phyloP scores from a whole-genome alignment of 2,113 vertebrate genomes.

The Fulmarus glacialis region DNA sequence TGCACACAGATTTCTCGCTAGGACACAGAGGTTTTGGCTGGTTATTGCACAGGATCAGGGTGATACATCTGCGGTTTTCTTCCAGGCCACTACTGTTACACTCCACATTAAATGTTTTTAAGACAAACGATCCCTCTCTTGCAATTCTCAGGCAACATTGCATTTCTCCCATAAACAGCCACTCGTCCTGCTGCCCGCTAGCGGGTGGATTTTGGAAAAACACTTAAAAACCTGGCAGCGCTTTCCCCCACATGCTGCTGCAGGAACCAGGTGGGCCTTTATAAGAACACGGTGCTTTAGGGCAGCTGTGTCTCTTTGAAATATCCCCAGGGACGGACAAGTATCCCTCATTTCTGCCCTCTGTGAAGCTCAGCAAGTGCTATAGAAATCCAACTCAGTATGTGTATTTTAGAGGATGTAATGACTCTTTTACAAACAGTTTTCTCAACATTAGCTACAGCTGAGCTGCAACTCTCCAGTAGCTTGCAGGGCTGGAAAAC shows the following conservation, averaged over 20 bases:
- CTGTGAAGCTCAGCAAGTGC: background rate
- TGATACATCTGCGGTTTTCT: background rate
- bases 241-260: background rate
- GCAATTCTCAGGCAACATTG: accelerated
- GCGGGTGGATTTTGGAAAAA: background rate
- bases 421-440: background rate
- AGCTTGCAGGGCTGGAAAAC: background rate
- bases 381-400: background rate
- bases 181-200: background rate
- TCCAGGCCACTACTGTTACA: background rate
- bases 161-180: background rate
- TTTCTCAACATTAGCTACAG: background rate
- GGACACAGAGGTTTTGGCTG: background rate
- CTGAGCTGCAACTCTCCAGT: background rate
- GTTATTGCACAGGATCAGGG: background rate
- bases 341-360: background rate
- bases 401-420: background rate
- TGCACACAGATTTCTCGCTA: background rate
- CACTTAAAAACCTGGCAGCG: background rate
- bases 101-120: background rate
- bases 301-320: background rate
- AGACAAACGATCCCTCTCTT: background rate
- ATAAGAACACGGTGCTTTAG: background rate
- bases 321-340: background rate
- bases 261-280: background rate